Evolutionary conservation across 1,140 invertebrate genomes (phyloP), one percentile per base, ranked within the genome.

Genomic region (Pteromalus puparum): DNA sequence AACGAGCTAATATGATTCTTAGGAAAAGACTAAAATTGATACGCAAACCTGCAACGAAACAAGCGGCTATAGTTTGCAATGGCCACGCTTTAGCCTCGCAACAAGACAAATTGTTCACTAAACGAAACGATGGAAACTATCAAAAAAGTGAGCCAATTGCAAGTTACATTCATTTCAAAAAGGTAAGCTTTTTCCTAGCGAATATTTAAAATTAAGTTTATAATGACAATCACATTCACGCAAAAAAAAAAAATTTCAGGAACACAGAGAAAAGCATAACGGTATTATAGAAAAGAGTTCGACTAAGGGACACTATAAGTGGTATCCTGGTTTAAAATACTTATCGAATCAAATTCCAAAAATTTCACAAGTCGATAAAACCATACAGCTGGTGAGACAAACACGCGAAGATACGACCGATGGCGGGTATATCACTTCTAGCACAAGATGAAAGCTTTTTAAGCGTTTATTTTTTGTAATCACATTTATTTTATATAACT

Each of bases 371-470:
- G 28, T 87, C 46, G 78, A 84, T 78, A 65, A 77, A 86, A 82
- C 87, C 87, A 68, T 76, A 65, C 38, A 83, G 65, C 46, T 28
- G 72, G 12, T 77, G 12, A 74, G 67, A 70, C 42, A 34, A 13
- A 68, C 42, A 21, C 21, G 86, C 7, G 88, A 90, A 76, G 89
- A 91, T 28, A 61, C 42, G 88, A 76, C 81, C 86, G 90, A 91
- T 85, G 89, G 85, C 24, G 90, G 90, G 77, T 91, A 91, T 83
- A 89, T 89, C 76, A 90, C 89, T 10, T 91, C 90, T 24, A 86
- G 89, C 46, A 90, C 88, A 61, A 91, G 91, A 91, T 91, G 70
- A 48, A 34, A 72, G 2, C 30, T 80, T 18, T 72, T 81, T 42
- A 75, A 75, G 34, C 65, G 70, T 38, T 26, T 81, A 77, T 82